Percentiles rank a stretch among this genome's conserved stretches.
phyloP scores from a whole-genome alignment of 1,140 invertebrate genomes.

The Elysia chlorotica region DNA sequence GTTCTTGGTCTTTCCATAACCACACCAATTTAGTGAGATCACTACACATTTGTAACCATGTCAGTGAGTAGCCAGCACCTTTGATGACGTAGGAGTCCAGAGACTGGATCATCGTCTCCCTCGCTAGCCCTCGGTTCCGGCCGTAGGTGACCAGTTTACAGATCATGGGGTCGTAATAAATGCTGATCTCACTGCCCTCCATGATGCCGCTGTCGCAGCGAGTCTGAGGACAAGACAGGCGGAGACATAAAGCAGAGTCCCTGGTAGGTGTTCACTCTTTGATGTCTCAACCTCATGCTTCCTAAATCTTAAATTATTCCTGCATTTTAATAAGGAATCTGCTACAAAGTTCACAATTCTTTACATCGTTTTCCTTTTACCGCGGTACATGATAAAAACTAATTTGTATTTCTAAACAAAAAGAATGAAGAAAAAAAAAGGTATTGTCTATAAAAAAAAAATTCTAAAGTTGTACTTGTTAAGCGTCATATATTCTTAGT shows the following conservation, averaged over 20 bases:
- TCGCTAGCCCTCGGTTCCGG: slow-evolving; percentile 67
- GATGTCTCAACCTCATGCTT: too few species aligned
- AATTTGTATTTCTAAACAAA: too few species aligned
- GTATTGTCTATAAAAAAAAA: too few species aligned
- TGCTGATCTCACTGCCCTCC: slow-evolving; percentile 76
- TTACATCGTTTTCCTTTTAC: too few species aligned
- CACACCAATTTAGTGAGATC: too few species aligned
- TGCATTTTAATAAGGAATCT: too few species aligned
- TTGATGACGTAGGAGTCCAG: slow-evolving; percentile 75
- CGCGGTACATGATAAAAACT: too few species aligned
- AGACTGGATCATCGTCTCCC: slow-evolving; percentile 69
- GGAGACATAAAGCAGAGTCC: not conserved
- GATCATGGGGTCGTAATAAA: slow-evolving; percentile 80
- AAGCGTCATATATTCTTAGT: not conserved
- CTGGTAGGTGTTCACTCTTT: too few species aligned
- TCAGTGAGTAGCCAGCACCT: slow-evolving; percentile 56
- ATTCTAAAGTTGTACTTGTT: not conserved
- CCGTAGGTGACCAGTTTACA: slow-evolving; percentile 75
- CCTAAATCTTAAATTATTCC: too few species aligned
- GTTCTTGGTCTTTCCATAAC: too few species aligned
- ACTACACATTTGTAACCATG: not conserved
- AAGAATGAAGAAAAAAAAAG: too few species aligned
- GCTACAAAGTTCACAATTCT: too few species aligned
- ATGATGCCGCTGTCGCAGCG: slow-evolving; percentile 76
- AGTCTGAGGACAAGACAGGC: slow-evolving; percentile 49